A percentile compares a stretch with the other conserved stretches of the same genome.
phyloP scores from a whole-genome alignment of 2,888 invertebrate species.

The Pycnomerus fuliginosus region DNA sequence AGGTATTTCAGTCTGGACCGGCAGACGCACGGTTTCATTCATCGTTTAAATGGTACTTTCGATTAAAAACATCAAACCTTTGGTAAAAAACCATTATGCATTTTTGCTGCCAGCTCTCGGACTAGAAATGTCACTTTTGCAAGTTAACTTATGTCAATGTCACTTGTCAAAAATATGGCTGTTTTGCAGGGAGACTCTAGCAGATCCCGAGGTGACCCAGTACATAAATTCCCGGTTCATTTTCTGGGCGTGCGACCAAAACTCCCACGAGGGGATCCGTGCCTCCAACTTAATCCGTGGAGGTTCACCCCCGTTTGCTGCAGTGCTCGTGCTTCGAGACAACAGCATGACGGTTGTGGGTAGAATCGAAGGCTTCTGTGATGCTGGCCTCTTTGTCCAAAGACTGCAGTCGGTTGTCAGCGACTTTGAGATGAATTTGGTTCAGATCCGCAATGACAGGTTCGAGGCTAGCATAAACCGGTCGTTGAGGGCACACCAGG shows the following conservation, averaged over 20 bases:
- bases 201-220: slow-evolving; percentile 70
- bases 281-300: slow-evolving; percentile 87
- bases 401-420: slow-evolving; percentile 73
- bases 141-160: no score
- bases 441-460: slow-evolving; percentile 82
- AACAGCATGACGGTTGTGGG: slow-evolving; percentile 89
- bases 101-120: no score
- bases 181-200: slow-evolving; percentile 64
- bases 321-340: slow-evolving; percentile 85
- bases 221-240: slow-evolving; percentile 83
- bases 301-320: slow-evolving; percentile 80
- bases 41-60: no score
- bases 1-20: no score
- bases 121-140: no score
- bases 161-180: no score
- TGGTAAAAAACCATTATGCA: no score
- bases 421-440: slow-evolving; percentile 85
- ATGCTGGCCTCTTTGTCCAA: slow-evolving; percentile 67
- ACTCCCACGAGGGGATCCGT: slow-evolving; percentile 87
- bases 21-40: no score
- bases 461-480: slow-evolving; percentile 83
- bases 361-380: slow-evolving; percentile 83
- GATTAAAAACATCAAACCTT: no score
- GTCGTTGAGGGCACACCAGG: slow-evolving; percentile 85
- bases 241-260: slow-evolving; percentile 92